These are phyloP conservation scores for Tauraco hartlaubi DNA, from an alignment of 2,797 vertebrate species.

Conservation along the genomic window DNA sequence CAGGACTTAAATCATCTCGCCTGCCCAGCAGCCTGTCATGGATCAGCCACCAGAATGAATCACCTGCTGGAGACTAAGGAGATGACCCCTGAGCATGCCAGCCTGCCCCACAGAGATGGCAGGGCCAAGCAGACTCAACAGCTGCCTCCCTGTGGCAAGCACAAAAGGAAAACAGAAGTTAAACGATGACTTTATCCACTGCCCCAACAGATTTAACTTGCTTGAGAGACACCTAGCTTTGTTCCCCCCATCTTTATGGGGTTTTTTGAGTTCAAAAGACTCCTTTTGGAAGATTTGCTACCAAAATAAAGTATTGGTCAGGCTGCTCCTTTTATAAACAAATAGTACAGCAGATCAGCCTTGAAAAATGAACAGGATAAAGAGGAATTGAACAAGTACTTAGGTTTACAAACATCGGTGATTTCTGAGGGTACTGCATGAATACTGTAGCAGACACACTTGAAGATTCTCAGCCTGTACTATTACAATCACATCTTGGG, in stretches of 20 bases:
- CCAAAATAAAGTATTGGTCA: not conserved
- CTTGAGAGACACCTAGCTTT: not conserved
- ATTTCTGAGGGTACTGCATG: not conserved
- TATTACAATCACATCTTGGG: not conserved
- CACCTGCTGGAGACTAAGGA: not conserved
- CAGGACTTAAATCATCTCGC: constrained; percentile 46
- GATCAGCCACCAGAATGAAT: not conserved
- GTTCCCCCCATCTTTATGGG: accelerated
- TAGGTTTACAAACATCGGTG: not conserved
- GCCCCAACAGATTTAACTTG: not conserved
- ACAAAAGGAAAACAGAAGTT: not conserved
- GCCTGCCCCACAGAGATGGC: not conserved
- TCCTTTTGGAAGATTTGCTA: not conserved
- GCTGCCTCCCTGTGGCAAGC: not conserved
- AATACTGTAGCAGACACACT: not conserved
- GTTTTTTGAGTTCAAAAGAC: not conserved
- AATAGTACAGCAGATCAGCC: not conserved
- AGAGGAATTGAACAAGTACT: not conserved
- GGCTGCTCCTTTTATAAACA: not conserved
- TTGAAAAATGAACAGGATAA: not conserved
- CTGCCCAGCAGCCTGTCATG: constrained; percentile 14
- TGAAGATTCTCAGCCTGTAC: not conserved
- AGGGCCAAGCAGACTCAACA: not conserved
- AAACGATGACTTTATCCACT: not conserved
- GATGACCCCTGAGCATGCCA: not conserved